Percentiles rank a stretch among this genome's conserved stretches.
Conservation (phyloP, 1,140 invertebrate genomes). For the Drosophila quadrilineata region DNA sequence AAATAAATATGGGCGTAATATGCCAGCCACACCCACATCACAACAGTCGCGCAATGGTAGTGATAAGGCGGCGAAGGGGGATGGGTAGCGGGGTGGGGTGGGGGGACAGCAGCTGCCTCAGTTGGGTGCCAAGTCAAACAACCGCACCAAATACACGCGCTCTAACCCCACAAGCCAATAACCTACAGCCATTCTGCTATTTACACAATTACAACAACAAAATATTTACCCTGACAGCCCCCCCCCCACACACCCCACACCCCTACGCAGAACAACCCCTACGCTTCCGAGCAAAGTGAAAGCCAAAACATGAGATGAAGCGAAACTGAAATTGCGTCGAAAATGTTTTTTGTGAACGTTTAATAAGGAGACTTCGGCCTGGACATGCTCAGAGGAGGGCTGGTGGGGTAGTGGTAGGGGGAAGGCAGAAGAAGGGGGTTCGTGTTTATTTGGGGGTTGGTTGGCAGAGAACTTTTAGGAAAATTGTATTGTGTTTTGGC, state of each 20-base stretch:
- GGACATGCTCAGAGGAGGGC: too few species aligned
- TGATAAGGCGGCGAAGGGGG: too few species aligned
- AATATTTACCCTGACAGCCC: constrained; percentile 25
- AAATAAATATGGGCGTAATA: constrained; percentile 45
- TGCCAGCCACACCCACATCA: constrained; percentile 8
- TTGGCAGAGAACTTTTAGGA: constrained; percentile 44
- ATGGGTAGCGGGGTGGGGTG: too few species aligned
- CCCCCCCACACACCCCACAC: neutral
- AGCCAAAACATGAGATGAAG: constrained; percentile 25
- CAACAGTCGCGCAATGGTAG: too few species aligned
- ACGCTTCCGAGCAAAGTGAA: constrained; percentile 3
- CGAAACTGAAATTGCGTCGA: constrained; percentile 66
- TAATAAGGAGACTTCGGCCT: neutral
- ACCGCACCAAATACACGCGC: constrained; percentile 50
- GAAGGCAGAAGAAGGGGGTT: too few species aligned
- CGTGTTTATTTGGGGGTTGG: too few species aligned
- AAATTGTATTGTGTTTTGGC: constrained; percentile 44
- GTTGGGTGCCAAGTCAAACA: constrained; percentile 40
- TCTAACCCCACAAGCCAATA: constrained; percentile 59
- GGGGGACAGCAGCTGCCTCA: neutral
- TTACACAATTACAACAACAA: constrained; percentile 72
- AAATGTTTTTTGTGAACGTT: constrained; percentile 45
- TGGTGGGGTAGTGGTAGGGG: neutral
- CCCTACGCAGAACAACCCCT: neutral
- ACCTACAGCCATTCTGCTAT: constrained; percentile 67